These are phyloP conservation scores for Dolomedes plantarius DNA, from an alignment of 2,888 invertebrate species.

Conservation along the genomic window DNA sequence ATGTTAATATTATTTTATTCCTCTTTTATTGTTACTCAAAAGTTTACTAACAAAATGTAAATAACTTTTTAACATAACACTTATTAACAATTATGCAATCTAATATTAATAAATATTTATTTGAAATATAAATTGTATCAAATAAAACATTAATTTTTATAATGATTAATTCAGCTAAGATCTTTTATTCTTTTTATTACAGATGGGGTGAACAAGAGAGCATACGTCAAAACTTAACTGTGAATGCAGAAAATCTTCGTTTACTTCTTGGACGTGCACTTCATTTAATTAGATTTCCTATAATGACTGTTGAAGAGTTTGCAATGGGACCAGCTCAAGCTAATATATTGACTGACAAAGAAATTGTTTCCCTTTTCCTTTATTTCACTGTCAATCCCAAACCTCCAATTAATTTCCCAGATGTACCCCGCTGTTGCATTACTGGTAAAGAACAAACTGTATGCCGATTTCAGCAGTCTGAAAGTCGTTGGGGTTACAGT, in stretches of 20 bases:
- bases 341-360: constrained; percentile 85
- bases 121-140: no score
- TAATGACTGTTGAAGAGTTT: constrained; percentile 91
- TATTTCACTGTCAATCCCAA: constrained; percentile 83
- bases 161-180: no score
- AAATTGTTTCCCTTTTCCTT: constrained; percentile 81
- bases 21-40: no score
- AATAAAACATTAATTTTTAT: no score
- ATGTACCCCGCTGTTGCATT: constrained; percentile 85
- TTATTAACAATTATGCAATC: no score
- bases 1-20: no score
- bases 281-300: constrained; percentile 85
- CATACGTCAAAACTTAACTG: constrained; percentile 81
- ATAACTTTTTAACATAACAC: no score
- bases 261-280: constrained; percentile 84
- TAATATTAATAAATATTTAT: no score
- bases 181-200: constrained; percentile 42
- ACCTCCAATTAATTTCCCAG: constrained; percentile 84
- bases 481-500: constrained; percentile 89
- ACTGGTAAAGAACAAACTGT: constrained; percentile 87
- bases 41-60: no score
- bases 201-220: constrained; percentile 88
- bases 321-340: constrained; percentile 86
- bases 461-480: constrained; percentile 85
- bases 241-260: constrained; percentile 84